Base-by-base conservation (phyloP, 2,888 invertebrate genomes). In the Acronicta psi region DNA sequence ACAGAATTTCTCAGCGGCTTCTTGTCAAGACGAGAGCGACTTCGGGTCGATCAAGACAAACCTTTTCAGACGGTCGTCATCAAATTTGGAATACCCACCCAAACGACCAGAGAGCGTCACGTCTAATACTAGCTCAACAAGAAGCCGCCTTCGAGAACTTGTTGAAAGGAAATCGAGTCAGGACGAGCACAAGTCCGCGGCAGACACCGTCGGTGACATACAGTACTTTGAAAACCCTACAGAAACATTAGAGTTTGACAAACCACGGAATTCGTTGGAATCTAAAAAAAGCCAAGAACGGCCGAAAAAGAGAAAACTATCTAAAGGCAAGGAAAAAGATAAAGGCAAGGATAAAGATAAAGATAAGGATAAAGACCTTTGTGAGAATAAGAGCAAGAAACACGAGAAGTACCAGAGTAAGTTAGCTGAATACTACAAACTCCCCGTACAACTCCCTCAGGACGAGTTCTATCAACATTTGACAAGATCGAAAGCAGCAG, bases 1-100 rank as follows among this genome's bases (percentile, higher is more conserved):
- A 86, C 93, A 93, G 87, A 92, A 93, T 80, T 92, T 92, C 91
- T 93, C 92, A 91, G 88, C 93, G 91, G 92, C 92, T 92, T 94
- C 93, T 91, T 93, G 92, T 92, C 91, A 93, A 84, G 93, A 93
- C 90, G 94, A 93, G 84, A 82, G 88, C 79, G 93, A 93, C 85
- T 92, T 92, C 83, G 92, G 92, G 74, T 93, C 93, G 81, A 93
- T 93, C 74, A 94, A 93, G 87, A 93, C 93, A 81, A 93, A 92
- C 85, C 90, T 94, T 67, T 94, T 94, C 77, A 90, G 93, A 83
- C 84, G 94, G 77, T 93, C 94, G 54, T 90, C 93, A 49, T 93
- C 94, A 36, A 94, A 90, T 69, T 90, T 92, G 75, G 94, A 94
- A 77, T 89, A 86, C 75, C 85, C 89, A 46, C 83, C 88, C 67